These are phyloP conservation scores for Dipodomys ordii DNA, from an alignment of 2,113 vertebrate species.

Conservation along the genomic window DNA sequence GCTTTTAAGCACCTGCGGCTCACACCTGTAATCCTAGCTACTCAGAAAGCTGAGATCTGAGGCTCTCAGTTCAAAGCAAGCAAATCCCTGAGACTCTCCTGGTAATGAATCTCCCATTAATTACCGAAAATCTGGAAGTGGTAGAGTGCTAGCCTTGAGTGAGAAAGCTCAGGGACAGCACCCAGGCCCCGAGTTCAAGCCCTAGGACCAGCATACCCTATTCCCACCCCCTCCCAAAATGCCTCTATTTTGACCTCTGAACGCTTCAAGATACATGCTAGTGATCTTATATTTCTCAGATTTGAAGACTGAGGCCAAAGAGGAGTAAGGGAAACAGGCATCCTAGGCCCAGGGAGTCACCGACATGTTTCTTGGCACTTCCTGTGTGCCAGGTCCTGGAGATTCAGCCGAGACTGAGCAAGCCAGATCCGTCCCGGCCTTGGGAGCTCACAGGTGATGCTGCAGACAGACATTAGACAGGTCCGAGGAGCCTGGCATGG, in stretches of 20 bases:
- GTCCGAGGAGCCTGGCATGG: accelerated
- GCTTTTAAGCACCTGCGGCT: background rate
- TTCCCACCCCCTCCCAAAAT: no score
- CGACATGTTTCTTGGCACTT: background rate
- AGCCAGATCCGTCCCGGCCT: background rate
- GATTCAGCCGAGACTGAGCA: no score
- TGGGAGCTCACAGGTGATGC: background rate
- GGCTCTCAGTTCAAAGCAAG: no score
- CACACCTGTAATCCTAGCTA: no score
- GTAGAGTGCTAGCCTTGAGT: no score
- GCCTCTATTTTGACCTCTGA: background rate
- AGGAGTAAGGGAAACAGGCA: background rate
- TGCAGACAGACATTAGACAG: background rate
- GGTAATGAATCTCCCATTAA: no score
- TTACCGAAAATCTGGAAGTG: no score
- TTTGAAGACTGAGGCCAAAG: constrained; percentile 2
- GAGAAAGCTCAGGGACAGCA: no score
- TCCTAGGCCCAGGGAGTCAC: background rate
- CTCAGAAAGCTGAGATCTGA: no score
- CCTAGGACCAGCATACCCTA: no score
- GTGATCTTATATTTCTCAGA: background rate
- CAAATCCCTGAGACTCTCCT: no score
- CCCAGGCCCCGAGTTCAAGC: no score
- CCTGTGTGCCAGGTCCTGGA: background rate
- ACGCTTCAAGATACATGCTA: background rate